Percentiles rank a stretch among this genome's conserved stretches.
These are phyloP conservation scores for Camponotus fellah DNA, from an alignment of 2,888 invertebrate species.

Conservation along the genomic window DNA sequence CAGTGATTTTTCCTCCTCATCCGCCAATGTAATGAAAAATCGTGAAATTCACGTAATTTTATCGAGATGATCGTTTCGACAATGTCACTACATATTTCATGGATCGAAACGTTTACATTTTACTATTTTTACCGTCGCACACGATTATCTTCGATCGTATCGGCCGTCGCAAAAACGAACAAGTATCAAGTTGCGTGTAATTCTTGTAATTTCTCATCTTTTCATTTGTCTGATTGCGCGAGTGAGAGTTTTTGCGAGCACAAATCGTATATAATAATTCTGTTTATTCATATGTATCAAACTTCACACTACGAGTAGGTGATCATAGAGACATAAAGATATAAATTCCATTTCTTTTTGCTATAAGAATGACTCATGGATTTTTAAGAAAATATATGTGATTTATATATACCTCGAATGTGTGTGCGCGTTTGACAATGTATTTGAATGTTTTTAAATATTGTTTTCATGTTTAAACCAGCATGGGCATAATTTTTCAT, in stretches of 20 bases:
- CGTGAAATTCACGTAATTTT: not conserved
- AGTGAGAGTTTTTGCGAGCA: not conserved
- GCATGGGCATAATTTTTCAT: conserved; percentile 4
- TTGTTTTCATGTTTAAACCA: conserved; percentile 1
- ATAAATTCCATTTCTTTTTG: not conserved
- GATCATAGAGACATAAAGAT: not conserved
- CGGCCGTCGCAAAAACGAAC: conserved; percentile 14
- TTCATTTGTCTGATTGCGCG: conserved; percentile 18
- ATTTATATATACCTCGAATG: conserved; percentile 20
- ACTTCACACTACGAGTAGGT: not conserved
- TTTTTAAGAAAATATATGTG: not conserved
- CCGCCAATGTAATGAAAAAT: not conserved
- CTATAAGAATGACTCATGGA: not conserved
- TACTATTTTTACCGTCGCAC: not conserved
- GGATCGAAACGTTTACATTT: conserved; percentile 2
- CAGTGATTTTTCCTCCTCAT: conserved; percentile 50
- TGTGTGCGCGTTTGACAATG: not conserved
- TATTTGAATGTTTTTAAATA: not conserved
- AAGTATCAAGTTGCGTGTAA: conserved; percentile 8
- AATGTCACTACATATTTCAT: not conserved
- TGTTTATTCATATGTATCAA: conserved; percentile 3
- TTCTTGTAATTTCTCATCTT: conserved; percentile 17
- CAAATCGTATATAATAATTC: not conserved
- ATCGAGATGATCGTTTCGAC: not conserved
- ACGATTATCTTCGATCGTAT: conserved; percentile 24